Percentiles rank a stretch among this genome's conserved stretches.
phyloP scores from a whole-genome alignment of 1,140 invertebrate species.

The Orius insidiosus region DNA sequence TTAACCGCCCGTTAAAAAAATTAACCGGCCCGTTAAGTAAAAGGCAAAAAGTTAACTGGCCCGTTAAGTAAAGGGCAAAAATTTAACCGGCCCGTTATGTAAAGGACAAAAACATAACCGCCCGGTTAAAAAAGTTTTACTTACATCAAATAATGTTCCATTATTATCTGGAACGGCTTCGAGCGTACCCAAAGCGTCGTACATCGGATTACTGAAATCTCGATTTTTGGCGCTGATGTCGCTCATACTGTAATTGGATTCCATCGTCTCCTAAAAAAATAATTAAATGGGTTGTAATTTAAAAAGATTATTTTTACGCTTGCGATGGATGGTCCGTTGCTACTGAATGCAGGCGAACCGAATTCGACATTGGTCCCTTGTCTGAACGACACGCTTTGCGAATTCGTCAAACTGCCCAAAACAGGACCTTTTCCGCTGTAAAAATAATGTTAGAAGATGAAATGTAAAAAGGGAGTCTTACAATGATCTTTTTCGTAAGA shows the following conservation, averaged over 20 bases:
- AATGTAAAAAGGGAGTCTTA: slow-evolving; percentile 35
- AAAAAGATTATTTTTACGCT: background rate
- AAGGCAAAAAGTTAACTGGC: no score
- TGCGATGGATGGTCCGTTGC: slow-evolving; percentile 24
- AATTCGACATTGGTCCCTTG: slow-evolving; percentile 90
- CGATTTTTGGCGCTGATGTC: slow-evolving; percentile 55
- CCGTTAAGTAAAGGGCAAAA: no score
- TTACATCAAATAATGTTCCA: slow-evolving; percentile 59
- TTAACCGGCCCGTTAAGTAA: no score
- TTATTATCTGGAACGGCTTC: slow-evolving; percentile 33
- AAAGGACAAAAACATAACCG: no score
- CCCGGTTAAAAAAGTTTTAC: slow-evolving; percentile 15
- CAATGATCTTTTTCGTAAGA: slow-evolving; percentile 70
- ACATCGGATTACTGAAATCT: slow-evolving; percentile 93
- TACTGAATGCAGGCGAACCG: slow-evolving; percentile 40
- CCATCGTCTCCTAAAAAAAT: slow-evolving; percentile 23
- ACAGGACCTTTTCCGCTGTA: slow-evolving; percentile 55
- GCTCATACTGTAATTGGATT: slow-evolving; percentile 58
- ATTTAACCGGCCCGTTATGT: no score
- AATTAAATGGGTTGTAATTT: background rate
- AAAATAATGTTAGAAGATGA: slow-evolving; percentile 16
- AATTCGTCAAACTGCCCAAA: slow-evolving; percentile 56
- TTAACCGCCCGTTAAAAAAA: no score
- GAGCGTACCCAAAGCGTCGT: slow-evolving; percentile 58
- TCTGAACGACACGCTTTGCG: slow-evolving; percentile 86